Conservation (phyloP, 2,888 invertebrate genomes). For the Hydriomena furcata region DNA sequence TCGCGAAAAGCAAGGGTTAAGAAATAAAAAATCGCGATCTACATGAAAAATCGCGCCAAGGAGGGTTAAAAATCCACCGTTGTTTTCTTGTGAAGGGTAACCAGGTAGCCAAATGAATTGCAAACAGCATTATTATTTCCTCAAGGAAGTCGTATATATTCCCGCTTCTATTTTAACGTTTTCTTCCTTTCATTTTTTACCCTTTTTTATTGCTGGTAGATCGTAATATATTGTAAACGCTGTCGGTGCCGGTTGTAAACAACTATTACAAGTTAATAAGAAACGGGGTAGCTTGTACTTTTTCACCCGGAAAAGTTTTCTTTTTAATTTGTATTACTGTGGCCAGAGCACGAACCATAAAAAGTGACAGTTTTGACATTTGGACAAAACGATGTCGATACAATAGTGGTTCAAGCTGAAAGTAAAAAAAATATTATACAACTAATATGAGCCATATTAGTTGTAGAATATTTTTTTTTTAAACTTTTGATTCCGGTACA, state of each 20-base stretch:
- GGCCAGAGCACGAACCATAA: too few species aligned
- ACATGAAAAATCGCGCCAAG: constrained; percentile 67
- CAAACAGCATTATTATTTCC: constrained; percentile 85
- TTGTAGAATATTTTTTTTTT: too few species aligned
- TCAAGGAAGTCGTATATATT: constrained; percentile 84
- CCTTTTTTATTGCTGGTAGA: constrained; percentile 81
- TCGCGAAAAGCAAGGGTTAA: constrained; percentile 69
- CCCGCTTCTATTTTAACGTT: constrained; percentile 81
- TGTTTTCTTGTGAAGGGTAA: constrained; percentile 76
- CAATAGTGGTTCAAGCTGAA: too few species aligned
- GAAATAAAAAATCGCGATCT: constrained; percentile 69
- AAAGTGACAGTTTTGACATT: too few species aligned
- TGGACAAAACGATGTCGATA: too few species aligned
- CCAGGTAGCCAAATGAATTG: constrained; percentile 84
- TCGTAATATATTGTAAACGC: constrained; percentile 82
- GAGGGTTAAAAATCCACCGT: constrained; percentile 68
- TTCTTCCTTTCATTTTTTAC: constrained; percentile 78
- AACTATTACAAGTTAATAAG: constrained; percentile 79
- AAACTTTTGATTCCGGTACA: too few species aligned
- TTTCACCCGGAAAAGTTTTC: constrained; percentile 33
- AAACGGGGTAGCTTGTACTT: constrained; percentile 45
- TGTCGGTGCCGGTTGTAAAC: constrained; percentile 77
- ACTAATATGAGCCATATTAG: too few species aligned
- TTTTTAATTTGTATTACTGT: constrained; percentile 33
- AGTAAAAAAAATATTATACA: too few species aligned